phyloP scores from a whole-genome alignment of 2,797 vertebrate species.

The Lagorchestes hirsutus region DNA sequence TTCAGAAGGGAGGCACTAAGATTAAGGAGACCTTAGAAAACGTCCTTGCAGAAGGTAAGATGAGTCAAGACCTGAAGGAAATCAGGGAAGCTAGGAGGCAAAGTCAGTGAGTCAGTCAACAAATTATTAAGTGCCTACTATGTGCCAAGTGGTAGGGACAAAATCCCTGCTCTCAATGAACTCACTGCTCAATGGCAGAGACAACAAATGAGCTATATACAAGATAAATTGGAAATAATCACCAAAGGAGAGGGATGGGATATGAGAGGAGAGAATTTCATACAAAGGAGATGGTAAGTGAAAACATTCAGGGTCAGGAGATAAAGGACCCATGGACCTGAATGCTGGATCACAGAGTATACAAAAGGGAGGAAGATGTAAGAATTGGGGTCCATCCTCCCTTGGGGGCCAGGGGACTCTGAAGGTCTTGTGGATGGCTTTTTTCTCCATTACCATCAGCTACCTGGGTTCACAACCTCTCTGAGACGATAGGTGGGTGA shows the following conservation, averaged over 20 bases:
- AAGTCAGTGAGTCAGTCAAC: not conserved
- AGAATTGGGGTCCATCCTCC: not conserved
- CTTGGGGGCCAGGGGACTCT: not conserved
- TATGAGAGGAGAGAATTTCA: not conserved
- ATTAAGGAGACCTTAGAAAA: not conserved
- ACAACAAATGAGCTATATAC: not conserved
- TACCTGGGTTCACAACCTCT: not conserved
- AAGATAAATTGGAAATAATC: not conserved
- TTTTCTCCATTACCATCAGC: not conserved
- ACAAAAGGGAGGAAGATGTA: not conserved
- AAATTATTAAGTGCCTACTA: not conserved
- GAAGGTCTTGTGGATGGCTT: not conserved
- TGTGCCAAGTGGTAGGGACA: not conserved
- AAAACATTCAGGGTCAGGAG: not conserved
- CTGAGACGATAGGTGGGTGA: not conserved
- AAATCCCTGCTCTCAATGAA: not conserved
- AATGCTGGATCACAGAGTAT: not conserved
- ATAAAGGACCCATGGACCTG: fast-evolving
- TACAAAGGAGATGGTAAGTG: not conserved
- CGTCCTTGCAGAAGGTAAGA: not conserved
- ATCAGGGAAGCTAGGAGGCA: not conserved
- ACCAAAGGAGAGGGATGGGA: not conserved
- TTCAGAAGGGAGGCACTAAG: not conserved
- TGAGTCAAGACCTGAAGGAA: not conserved
- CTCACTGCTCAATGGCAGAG: not conserved